A percentile compares a stretch with the other conserved stretches of the same genome.
phyloP scores from a whole-genome alignment of 37 sponge, comb jelly and placozoan species.

The Axinella damicornis region DNA sequence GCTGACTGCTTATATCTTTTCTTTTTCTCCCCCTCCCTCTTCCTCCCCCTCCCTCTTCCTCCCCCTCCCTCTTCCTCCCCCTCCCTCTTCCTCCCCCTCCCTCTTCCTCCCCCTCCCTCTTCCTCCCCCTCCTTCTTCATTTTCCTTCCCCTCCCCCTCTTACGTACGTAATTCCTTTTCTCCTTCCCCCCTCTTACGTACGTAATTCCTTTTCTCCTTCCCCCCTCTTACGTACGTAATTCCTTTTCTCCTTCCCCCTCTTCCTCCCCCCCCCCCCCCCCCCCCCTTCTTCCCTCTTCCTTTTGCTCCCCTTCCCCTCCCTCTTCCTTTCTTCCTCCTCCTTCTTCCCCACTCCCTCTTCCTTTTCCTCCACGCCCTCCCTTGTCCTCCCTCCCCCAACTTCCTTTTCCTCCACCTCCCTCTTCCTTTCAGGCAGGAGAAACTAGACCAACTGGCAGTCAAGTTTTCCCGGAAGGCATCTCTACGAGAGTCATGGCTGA shows the following conservation, averaged over 20 bases:
- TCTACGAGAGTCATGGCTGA: conserved; percentile 88
- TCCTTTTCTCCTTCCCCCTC: too few relatives aligned
- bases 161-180: background rate
- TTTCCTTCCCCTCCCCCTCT: too few relatives aligned
- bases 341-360: background rate
- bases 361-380: too few relatives aligned
- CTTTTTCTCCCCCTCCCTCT: background rate
- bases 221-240: too few relatives aligned
- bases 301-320: background rate
- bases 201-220: too few relatives aligned
- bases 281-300: background rate
- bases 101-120: background rate
- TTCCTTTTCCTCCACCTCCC: background rate
- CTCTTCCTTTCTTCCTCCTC: background rate
- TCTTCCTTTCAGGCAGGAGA: conserved; percentile 75
- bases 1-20: too few relatives aligned
- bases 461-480: conserved; percentile 89
- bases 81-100: background rate
- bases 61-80: background rate
- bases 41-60: too few relatives aligned
- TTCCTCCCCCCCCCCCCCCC: too few relatives aligned
- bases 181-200: background rate
- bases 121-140: background rate
- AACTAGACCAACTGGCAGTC: conserved; percentile 91
- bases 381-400: background rate